These are phyloP conservation scores for Pristionchus arcanus DNA, from an alignment of 2,888 invertebrate species.

Conservation along the genomic window DNA sequence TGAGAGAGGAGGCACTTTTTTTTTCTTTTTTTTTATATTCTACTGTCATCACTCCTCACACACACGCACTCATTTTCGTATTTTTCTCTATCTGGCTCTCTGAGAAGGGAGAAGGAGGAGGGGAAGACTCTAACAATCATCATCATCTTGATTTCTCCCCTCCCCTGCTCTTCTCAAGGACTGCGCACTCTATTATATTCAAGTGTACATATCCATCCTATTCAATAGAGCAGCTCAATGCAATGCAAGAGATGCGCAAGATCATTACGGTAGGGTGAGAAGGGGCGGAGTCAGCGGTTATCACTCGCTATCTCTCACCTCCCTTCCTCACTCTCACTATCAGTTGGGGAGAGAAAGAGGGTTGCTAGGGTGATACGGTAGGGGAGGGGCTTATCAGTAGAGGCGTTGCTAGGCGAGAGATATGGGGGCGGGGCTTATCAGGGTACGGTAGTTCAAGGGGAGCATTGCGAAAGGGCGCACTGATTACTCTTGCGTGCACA, in stretches of 20 bases:
- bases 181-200: slow-evolving; percentile 48
- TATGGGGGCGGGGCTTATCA: not conserved
- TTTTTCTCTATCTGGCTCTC: slow-evolving; percentile 25
- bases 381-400: not conserved
- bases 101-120: not conserved
- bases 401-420: slow-evolving; percentile 7
- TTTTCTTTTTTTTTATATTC: too few species aligned
- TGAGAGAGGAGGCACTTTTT: too few species aligned
- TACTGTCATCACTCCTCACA: not conserved
- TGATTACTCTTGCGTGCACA: slow-evolving; percentile 23
- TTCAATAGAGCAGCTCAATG: not conserved
- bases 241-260: not conserved
- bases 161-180: slow-evolving; percentile 42
- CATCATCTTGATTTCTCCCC: slow-evolving; percentile 43
- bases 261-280: not conserved
- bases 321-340: not conserved
- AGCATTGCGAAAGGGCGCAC: not conserved
- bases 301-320: not conserved
- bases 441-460: not conserved
- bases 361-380: slow-evolving; percentile 14
- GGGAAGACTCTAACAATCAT: slow-evolving; percentile 45
- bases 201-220: slow-evolving; percentile 43
- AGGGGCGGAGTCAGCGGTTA: not conserved
- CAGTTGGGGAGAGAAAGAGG: not conserved
- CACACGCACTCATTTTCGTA: slow-evolving; percentile 21